Evolutionary conservation across 1,140 invertebrate species (phyloP).

Genomic region (Hirudo medicinalis): DNA sequence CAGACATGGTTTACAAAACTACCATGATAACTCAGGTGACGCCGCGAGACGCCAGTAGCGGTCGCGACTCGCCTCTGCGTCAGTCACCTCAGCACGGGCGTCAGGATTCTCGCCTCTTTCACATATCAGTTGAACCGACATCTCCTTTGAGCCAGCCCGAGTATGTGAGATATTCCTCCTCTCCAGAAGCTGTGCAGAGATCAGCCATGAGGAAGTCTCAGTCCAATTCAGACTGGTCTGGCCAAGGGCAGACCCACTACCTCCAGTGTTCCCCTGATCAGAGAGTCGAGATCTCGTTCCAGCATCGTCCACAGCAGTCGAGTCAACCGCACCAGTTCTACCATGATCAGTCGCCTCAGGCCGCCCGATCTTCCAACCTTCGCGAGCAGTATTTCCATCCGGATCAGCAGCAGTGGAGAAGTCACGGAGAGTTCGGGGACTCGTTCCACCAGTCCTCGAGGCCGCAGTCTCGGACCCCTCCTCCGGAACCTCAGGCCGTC

Average conservation of each 20-base stretch:
- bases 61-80: not conserved
- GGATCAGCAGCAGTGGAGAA: not conserved
- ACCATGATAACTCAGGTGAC: conserved; percentile 10
- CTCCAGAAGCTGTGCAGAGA: not conserved
- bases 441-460: not conserved
- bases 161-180: not conserved
- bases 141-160: not conserved
- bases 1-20: not conserved
- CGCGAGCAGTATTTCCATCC: not conserved
- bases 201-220: too few species aligned
- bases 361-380: too few species aligned
- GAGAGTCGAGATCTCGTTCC: not conserved
- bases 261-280: not conserved
- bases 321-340: not conserved
- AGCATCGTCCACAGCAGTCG: not conserved
- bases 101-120: too few species aligned
- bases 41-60: not conserved
- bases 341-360: not conserved
- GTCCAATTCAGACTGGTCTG: not conserved
- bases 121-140: not conserved
- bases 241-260: not conserved
- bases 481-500: conserved; percentile 6
- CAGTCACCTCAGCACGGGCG: not conserved
- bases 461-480: not conserved
- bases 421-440: not conserved